Evolutionary conservation across 2,797 vertebrate species (phyloP).

Genomic region (Anniella stebbinsi): DNA sequence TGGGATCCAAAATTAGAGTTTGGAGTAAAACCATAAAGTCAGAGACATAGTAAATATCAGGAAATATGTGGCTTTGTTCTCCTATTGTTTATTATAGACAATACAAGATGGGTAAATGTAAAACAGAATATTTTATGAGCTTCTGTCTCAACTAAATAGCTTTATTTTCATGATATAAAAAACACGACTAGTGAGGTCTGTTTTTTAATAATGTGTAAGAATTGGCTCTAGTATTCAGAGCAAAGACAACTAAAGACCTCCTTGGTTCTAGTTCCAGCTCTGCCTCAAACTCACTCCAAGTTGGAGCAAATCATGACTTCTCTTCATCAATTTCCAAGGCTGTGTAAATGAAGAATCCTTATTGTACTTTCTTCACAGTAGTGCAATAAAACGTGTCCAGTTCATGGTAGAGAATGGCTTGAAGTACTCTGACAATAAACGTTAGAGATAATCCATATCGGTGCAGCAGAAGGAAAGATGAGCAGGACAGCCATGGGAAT

Average conservation of each 20-base stretch:
- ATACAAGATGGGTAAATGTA: conserved; percentile 19
- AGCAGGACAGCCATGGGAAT: conserved; percentile 23
- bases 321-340: conserved; percentile 29
- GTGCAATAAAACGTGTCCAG: conserved; percentile 30
- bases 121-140: background rate
- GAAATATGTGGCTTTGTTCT: conserved; percentile 3
- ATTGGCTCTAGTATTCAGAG: conserved; percentile 17
- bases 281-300: background rate
- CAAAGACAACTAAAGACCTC: conserved; percentile 33
- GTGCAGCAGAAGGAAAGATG: conserved; percentile 17
- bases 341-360: conserved; percentile 45
- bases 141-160: conserved; percentile 24
- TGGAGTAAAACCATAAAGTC: background rate
- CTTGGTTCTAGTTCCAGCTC: conserved; percentile 19
- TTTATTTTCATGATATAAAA: conserved; percentile 12
- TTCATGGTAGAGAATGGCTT: background rate
- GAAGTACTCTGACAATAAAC: conserved; percentile 38
- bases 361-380: conserved; percentile 53
- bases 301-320: conserved; percentile 38
- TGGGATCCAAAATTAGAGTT: conserved; percentile 1
- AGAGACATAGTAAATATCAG: conserved; percentile 19
- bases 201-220: conserved; percentile 42
- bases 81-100: conserved; percentile 21
- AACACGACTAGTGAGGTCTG: background rate
- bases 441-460: conserved; percentile 38